Percentiles rank a stretch among this genome's conserved stretches.
Conservation (phyloP, 2,797 vertebrate species). For the Manis javanica region DNA sequence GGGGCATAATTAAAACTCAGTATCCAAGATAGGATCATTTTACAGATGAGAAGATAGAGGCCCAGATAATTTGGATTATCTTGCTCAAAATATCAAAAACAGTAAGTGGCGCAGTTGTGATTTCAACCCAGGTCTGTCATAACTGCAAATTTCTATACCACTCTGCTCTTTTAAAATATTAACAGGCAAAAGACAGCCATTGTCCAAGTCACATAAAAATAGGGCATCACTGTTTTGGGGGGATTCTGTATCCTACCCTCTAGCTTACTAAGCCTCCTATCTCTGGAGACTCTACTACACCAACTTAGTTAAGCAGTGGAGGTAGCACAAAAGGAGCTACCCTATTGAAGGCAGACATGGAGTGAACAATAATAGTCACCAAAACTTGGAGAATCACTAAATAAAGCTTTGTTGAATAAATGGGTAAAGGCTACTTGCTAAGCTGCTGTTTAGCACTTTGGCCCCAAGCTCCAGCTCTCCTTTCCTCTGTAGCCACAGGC, state of each 20-base stretch:
- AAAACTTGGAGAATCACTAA: slow-evolving; percentile 23
- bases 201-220: slow-evolving; percentile 29
- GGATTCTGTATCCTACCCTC: not conserved
- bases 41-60: slow-evolving; percentile 36
- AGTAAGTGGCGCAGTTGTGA: slow-evolving; percentile 11
- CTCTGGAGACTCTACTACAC: not conserved
- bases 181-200: slow-evolving; percentile 54
- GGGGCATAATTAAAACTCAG: slow-evolving; percentile 24
- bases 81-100: slow-evolving; percentile 60
- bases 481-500: not conserved
- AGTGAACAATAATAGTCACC: slow-evolving; percentile 29
- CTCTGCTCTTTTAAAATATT: slow-evolving; percentile 43
- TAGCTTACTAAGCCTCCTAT: not conserved
- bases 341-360: not conserved
- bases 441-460: not conserved
- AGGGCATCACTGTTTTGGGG: slow-evolving; percentile 15
- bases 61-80: slow-evolving; percentile 26
- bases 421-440: slow-evolving; percentile 31
- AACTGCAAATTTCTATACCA: slow-evolving; percentile 35
- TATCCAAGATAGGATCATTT: slow-evolving; percentile 52
- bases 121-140: slow-evolving; percentile 44
- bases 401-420: slow-evolving; percentile 42
- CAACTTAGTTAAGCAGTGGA: not conserved
- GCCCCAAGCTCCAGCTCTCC: not conserved
- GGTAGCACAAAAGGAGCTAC: not conserved